Evolutionary conservation across 2,797 vertebrate species (phyloP), one percentile per base, ranked within the genome.

Genomic region (Macropodus opercularis): DNA sequence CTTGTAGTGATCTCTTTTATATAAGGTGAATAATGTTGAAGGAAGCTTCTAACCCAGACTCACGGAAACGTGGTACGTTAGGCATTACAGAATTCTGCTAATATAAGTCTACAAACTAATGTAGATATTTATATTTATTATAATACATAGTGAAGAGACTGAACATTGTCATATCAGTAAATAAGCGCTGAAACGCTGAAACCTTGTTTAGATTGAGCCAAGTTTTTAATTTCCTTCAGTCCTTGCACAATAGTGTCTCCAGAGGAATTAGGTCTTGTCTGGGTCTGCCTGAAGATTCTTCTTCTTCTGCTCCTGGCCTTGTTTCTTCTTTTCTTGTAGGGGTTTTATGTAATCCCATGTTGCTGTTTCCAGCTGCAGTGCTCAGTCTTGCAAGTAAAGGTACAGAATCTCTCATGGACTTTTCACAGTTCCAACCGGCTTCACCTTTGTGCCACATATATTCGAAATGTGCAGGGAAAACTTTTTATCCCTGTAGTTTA

Each of bases 261-360:
- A 17, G 41, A 60, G 9, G 56, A 78, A 77, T 71, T 54, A 67
- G 58, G 51, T 77, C 29, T 68, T 17, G 15, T 27, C 21, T 26
- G 36, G 5, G 52, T 64, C 49, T 54, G 40, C 63, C 64, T 11
- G 24, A 60, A 63, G 29, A 68, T 77, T 48, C 46, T 60, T 23
- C 43, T 29, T 52, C 40, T 43, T 69, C 14, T 64, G 18, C 46
- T 58, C 43, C 21, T 23, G 46, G 53, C 26, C 17, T 44, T 48
- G 10, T 53, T 50, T 78, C 41, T 27, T 31, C 17, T 54, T 40
- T 59, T 57, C 35, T 50, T 24, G 4, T 34, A 23, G 17, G 12
- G n/a, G 14, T 39, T 67, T 72, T 54, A 58, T 44, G 29, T 69
- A 60, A 67, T 46, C 2, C 11, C 11, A 1, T 56, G 23, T n/a